Evolutionary conservation across 2,113 vertebrate genomes (phyloP), one percentile per base, ranked within the genome.

Genomic region (Salvelinus sp.): DNA sequence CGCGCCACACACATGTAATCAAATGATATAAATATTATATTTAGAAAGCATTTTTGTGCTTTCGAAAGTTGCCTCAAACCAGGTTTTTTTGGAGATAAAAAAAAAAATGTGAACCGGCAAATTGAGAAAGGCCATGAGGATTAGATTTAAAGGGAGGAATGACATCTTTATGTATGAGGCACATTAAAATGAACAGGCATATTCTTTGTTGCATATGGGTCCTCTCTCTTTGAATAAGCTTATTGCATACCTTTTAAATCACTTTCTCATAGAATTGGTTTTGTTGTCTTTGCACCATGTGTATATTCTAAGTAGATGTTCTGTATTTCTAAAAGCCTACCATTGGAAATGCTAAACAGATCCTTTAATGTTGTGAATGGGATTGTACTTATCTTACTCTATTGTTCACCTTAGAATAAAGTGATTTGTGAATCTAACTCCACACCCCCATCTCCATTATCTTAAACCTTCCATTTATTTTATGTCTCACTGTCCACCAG

Each of bases 161-260:
- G 81, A 70, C 73, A 89, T 91, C 86, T 90, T 90, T 89, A 91
- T 91, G 87, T 81, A 90, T 90, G 88, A 89, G 86, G 57, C 9
- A 44, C 64, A 87, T 76, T 89, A 78, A 88, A 90, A 90, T 92
- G 85, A 76, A 76, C 81, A 82, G 80, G 62, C 90, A 89, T 79
- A 77, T 67, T 78, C 78, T 75, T 82, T 25, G 79, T 79, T 82
- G 75, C 86, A 79, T 50, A 72, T 69, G 65, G 14, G 33, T 38
- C 72, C 7, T 9, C 68, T 77, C 64, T 83, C 16, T 76, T 71
- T 83, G 28, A 83, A 82, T 33, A 65, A 73, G 78, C 79, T 85
- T 69, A 77, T 78, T 60, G 76, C 0, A 3, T 68, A 76, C 58
- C 69, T 85, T 67, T 79, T 57, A 67, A 44, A 84, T 20, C 2